These are phyloP conservation scores for Cacoxenus indagator DNA, from an alignment of 2,888 invertebrate species.

Conservation along the genomic window DNA sequence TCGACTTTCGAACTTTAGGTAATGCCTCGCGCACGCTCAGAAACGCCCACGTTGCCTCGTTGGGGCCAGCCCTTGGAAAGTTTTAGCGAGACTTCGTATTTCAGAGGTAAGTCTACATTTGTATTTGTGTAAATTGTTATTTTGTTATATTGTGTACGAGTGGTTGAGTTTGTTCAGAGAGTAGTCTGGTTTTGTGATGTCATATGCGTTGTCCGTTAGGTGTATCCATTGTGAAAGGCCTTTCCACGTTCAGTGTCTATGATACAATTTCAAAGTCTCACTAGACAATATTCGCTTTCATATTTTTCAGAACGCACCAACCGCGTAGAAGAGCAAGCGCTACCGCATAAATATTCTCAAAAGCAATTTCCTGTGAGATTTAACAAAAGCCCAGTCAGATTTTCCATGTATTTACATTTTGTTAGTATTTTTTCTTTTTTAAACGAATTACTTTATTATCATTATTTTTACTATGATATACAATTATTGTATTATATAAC, in stretches of 20 bases:
- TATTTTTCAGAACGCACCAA: slow-evolving; percentile 6
- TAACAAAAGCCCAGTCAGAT: slow-evolving; percentile 37
- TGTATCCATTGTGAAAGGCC: slow-evolving; percentile 18
- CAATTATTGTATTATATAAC: slow-evolving; percentile 62
- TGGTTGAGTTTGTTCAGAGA: background rate
- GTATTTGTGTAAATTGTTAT: background rate
- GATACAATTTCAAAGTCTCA: no score
- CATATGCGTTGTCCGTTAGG: background rate
- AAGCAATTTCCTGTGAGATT: slow-evolving; percentile 57
- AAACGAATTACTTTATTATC: slow-evolving; percentile 51
- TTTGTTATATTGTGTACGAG: background rate
- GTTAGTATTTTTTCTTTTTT: slow-evolving; percentile 52
- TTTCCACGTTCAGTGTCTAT: background rate
- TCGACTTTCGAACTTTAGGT: slow-evolving; percentile 71
- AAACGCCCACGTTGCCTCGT: slow-evolving; percentile 77
- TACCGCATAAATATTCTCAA: slow-evolving; percentile 33
- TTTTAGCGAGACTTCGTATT: slow-evolving; percentile 73
- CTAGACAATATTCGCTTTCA: background rate
- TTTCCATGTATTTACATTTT: slow-evolving; percentile 63
- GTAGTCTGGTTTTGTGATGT: background rate
- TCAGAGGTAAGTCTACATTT: slow-evolving; percentile 72
- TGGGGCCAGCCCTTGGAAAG: slow-evolving; percentile 74
- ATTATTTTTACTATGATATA: slow-evolving; percentile 51
- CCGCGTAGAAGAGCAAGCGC: slow-evolving; percentile 5
- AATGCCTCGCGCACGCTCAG: slow-evolving; percentile 81